These are phyloP conservation scores for Rattus norvegicus DNA, from an alignment of 2,113 vertebrate genomes.

Conservation along the genomic window GRCr8 NC_086029.1:39470001-39470500, in stretches of 20 bases:
- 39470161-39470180: background rate
- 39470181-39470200: background rate
- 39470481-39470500: background rate
- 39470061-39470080: background rate
- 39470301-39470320: background rate
- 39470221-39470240: background rate
- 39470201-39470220: background rate
- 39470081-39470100: background rate
- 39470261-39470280: background rate
- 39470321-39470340: background rate
- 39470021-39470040: background rate
- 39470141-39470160: background rate
- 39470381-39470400: background rate
- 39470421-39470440: background rate
- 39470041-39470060: background rate
- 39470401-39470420: slow-evolving; percentile 28
- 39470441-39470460: background rate
- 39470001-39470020: background rate
- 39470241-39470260: background rate
- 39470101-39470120: background rate
- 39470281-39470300: slow-evolving; percentile 1
- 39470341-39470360: background rate
- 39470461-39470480: no score
- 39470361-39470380: background rate
- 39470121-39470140: background rate